These are phyloP conservation scores for Psammodynastes pulverulentus DNA, from an alignment of 2,113 vertebrate species.

Conservation along the genomic window DNA sequence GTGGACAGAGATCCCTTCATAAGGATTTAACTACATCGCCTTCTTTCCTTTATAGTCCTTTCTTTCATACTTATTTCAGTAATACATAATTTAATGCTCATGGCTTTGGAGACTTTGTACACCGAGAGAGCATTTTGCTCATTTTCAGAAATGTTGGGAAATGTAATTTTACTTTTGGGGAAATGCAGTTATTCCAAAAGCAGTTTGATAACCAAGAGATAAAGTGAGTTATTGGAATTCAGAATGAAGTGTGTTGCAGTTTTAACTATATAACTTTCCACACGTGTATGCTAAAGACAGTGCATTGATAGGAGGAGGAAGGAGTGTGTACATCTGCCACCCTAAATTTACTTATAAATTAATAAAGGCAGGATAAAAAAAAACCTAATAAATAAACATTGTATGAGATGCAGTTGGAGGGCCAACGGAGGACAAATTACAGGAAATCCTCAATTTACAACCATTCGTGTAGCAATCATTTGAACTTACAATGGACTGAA, in stretches of 20 bases:
- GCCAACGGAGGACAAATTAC: not conserved
- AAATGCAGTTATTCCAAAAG: not conserved
- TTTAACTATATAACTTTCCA: not conserved
- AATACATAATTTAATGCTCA: not conserved
- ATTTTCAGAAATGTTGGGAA: not conserved
- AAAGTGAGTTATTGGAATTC: not conserved
- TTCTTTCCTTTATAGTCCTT: not conserved
- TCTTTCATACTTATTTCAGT: not conserved
- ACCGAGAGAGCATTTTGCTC: not conserved
- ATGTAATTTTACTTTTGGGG: not conserved
- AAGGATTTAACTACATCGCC: not conserved
- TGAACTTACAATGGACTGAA: not conserved
- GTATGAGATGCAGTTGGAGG: not conserved
- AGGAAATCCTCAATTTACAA: not conserved
- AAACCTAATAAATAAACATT: not conserved
- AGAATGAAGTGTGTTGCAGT: not conserved
- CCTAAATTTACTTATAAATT: not conserved
- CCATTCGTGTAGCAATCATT: not conserved
- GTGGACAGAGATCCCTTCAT: not conserved
- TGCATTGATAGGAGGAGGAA: not conserved
- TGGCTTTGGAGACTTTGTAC: not conserved
- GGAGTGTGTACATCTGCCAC: not conserved
- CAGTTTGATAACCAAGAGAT: not conserved
- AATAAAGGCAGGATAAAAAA: not conserved
- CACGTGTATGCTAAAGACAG: not conserved